These are phyloP conservation scores for Artibeus jamaicensis DNA, from an alignment of 2,797 vertebrate genomes.

Conservation along the genomic window DNA sequence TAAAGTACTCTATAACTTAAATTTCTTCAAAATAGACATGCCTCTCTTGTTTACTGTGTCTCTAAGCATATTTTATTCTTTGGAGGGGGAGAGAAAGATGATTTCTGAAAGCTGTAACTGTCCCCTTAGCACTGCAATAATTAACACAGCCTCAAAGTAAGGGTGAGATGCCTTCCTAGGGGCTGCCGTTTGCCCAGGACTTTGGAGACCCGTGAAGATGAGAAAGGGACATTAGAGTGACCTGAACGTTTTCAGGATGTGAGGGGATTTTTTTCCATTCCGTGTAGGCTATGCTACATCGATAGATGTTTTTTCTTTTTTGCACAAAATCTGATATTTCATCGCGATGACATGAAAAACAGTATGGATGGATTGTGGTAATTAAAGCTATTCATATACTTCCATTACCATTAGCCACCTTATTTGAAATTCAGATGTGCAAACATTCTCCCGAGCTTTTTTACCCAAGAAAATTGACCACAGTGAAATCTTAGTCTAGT, in stretches of 20 bases:
- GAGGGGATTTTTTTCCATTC: not conserved
- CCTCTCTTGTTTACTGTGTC: not conserved
- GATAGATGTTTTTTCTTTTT: not conserved
- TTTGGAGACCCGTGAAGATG: not conserved
- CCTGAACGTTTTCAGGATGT: not conserved
- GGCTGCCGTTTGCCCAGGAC: not conserved
- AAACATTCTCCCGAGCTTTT: not conserved
- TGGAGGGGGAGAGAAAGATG: not conserved
- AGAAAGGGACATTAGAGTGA: not conserved
- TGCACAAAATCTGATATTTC: not conserved
- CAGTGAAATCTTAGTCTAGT: not conserved
- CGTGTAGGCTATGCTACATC: not conserved
- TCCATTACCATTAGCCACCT: not conserved
- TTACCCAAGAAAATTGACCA: not conserved
- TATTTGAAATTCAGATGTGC: not conserved
- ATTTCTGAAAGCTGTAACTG: not conserved
- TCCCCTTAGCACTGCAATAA: not conserved
- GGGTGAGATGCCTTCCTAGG: not conserved
- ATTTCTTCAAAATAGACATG: not conserved
- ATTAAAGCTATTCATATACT: not conserved
- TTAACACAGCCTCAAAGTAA: not conserved
- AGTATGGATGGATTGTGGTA: not conserved
- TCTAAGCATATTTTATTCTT: not conserved
- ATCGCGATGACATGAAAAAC: not conserved
- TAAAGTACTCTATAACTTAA: not conserved